Base-by-base conservation (phyloP, 2,113 vertebrate species). In the Phycodurus eques region DNA sequence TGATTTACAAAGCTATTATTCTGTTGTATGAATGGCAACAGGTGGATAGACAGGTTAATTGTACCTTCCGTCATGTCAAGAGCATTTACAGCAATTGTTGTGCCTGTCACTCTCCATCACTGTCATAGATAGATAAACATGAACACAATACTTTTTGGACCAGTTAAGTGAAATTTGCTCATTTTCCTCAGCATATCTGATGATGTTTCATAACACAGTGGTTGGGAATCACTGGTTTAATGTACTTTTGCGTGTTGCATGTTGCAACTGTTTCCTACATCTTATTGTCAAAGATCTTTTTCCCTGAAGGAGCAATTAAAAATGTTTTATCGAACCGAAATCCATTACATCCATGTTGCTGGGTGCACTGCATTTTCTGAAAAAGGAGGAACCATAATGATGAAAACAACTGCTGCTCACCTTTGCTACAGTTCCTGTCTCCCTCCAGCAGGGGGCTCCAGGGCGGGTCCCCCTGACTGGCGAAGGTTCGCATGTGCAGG, bases 401-500 rank as follows among this genome's bases (percentile, higher is more conserved):
- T 39, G n/a, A 62, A 62, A 61, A 33, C 7, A 14, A 44, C 22
- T 15, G 10, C 67, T 2, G n/a, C 89, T 90, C 71, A 93, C 93
- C 90, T 87, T 93, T 94, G 75, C 80, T 90, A 88, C 92, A 93
- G 89, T 92, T 91, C 73, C 85, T 90, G 84, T 87, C 89, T 31
- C 91, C 94, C 27, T 95, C 90, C 62, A 92, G 78, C 60, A 93
- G 86, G 67, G 94, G 90, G 74, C 85, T 91, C 95, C 95, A 96
- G 31, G 95, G 94, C 0, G 95, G 95, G 78, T 95, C 93, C 67
- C 95, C 95, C 47, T 95, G 94, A 54, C 86, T 94, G 60, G 94
- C 94, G 27, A 96, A 96, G 83, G 94, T 92, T 47, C 95, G 92
- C 94, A 96, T 95, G 85, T 95, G 94, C 88, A 96, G 93, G 92